A percentile compares a stretch with the other conserved stretches of the same genome.
phyloP scores from a whole-genome alignment of 2,888 invertebrate genomes.

The Lasioglossum lativentre region DNA sequence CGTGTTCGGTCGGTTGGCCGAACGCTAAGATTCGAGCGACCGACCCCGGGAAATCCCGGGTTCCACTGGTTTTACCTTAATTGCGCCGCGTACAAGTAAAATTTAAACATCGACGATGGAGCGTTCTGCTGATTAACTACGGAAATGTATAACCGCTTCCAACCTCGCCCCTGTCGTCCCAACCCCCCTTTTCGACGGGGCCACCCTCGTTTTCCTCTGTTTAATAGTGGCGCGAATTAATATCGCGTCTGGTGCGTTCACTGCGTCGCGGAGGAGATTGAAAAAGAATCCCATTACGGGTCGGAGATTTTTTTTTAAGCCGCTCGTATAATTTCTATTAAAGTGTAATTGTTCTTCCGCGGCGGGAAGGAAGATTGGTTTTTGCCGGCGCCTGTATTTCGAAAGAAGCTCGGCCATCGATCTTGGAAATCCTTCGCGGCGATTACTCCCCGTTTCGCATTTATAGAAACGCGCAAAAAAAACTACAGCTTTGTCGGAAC shows the following conservation, averaged over 20 bases:
- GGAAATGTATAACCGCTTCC: constrained; percentile 8
- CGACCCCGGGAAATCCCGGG: background rate
- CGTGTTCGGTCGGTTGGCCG: constrained; percentile 10
- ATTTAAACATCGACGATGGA: constrained; percentile 28
- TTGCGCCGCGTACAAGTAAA: constrained; percentile 6
- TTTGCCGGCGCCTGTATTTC: background rate
- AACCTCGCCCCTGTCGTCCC: background rate
- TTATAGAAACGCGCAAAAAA: background rate
- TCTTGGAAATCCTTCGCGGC: constrained; percentile 30
- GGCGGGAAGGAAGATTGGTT: constrained; percentile 34
- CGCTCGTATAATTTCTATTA: constrained; percentile 52
- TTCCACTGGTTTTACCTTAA: background rate
- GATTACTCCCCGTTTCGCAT: constrained; percentile 8
- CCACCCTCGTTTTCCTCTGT: background rate
- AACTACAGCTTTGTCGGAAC: background rate
- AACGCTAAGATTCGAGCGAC: background rate
- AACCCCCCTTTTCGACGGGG: background rate
- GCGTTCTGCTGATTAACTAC: constrained; percentile 19
- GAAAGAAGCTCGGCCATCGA: constrained; percentile 42
- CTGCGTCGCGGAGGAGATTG: constrained; percentile 44
- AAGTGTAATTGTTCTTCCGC: constrained; percentile 39
- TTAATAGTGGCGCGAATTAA: constrained; percentile 50
- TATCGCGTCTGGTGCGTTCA: constrained; percentile 36
- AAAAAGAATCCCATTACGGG: constrained; percentile 50
- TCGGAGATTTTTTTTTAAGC: constrained; percentile 5